A percentile compares a stretch with the other conserved stretches of the same genome.
These are phyloP conservation scores for Lepus townsendii DNA, from an alignment of 2,797 vertebrate genomes.

Conservation along the genomic window DNA sequence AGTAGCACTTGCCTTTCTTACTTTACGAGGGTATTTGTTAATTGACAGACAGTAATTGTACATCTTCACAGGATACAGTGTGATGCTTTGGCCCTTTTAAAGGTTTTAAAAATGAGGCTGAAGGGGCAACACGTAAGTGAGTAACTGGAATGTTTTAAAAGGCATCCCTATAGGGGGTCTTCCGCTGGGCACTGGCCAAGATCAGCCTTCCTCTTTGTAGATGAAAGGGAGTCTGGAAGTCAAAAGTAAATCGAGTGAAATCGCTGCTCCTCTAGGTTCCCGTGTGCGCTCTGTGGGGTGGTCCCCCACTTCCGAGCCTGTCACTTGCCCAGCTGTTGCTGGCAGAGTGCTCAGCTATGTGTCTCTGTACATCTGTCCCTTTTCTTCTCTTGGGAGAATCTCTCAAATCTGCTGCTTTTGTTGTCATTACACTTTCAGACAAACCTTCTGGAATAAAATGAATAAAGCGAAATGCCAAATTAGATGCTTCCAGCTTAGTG, in stretches of 20 bases:
- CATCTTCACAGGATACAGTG: neutral
- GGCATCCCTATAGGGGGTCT: neutral
- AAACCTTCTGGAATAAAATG: slow-evolving; percentile 79
- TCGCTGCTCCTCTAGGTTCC: neutral
- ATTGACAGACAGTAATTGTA: neutral
- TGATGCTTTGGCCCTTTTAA: neutral
- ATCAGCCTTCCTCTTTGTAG: neutral
- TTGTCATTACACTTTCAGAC: slow-evolving; percentile 78
- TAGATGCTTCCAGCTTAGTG: slow-evolving; percentile 6
- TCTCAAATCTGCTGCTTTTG: slow-evolving; percentile 80
- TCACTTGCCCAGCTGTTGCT: slow-evolving; percentile 83
- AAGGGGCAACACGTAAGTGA: neutral
- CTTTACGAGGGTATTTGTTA: neutral
- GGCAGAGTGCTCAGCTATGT: slow-evolving; percentile 56
- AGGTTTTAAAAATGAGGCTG: neutral
- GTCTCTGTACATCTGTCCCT: slow-evolving; percentile 80
- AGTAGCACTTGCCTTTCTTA: neutral
- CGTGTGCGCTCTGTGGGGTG: slow-evolving; percentile 23
- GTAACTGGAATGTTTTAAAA: neutral
- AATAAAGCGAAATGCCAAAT: slow-evolving; percentile 37
- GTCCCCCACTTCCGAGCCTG: slow-evolving; percentile 74
- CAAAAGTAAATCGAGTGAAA: slow-evolving; percentile 21
- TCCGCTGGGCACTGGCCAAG: neutral
- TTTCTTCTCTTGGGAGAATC: slow-evolving; percentile 78
- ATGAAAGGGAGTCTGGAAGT: slow-evolving; percentile 6